phyloP scores from a whole-genome alignment of 2,888 invertebrate genomes.

The Ferdinandea cuprea region DNA sequence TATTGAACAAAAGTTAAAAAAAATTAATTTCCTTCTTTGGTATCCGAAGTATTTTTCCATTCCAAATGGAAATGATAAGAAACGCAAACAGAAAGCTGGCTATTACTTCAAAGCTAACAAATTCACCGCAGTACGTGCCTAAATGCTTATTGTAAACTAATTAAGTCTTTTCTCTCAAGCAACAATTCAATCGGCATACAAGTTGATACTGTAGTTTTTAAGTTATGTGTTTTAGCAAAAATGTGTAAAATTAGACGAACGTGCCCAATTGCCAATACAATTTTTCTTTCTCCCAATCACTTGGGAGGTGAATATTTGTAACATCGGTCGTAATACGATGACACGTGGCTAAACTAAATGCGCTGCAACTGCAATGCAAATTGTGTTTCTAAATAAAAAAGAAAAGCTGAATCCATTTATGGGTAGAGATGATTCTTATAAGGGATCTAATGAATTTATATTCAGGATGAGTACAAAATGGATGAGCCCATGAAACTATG shows the following conservation, averaged over 20 bases:
- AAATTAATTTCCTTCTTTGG: background rate
- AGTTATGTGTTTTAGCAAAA: slow-evolving; percentile 15
- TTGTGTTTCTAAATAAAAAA: background rate
- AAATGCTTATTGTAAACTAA: slow-evolving; percentile 38
- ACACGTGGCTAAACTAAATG: background rate
- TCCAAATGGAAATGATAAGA: slow-evolving; percentile 29
- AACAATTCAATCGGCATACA: slow-evolving; percentile 29
- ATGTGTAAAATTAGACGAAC: background rate
- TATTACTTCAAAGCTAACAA: slow-evolving; percentile 34
- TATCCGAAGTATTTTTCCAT: background rate
- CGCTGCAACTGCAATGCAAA: slow-evolving; percentile 4
- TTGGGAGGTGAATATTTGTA: background rate
- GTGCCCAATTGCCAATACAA: slow-evolving; percentile 8
- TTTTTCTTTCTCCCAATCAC: background rate
- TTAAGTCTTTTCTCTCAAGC: slow-evolving; percentile 18
- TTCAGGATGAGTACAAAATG: background rate
- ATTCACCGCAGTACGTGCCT: slow-evolving; percentile 45
- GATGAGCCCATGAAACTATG: too few species aligned
- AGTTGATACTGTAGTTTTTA: background rate
- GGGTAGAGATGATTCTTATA: slow-evolving; percentile 9
- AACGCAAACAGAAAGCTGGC: slow-evolving; percentile 29
- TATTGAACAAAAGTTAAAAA: background rate
- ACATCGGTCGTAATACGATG: background rate
- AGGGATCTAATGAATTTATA: slow-evolving; percentile 7
- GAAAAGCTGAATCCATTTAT: background rate